A percentile compares a stretch with the other conserved stretches of the same genome.
Conservation (phyloP, 2,113 vertebrate genomes). For the Phrynosoma blainvillii region DNA sequence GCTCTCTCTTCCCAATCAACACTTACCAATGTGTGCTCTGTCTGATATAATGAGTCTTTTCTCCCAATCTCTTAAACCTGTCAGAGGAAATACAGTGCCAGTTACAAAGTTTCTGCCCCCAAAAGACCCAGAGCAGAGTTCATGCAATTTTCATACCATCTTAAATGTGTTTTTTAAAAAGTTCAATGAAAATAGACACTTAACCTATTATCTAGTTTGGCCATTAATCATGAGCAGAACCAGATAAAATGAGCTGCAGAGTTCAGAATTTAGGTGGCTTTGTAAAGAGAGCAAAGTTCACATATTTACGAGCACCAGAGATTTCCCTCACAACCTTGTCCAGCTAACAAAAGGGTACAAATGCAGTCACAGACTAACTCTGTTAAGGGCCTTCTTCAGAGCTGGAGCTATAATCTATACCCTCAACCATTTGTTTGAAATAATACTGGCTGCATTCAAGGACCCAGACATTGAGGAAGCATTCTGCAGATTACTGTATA, state of each 20-base stretch:
- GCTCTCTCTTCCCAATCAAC: not conserved
- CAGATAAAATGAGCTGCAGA: not conserved
- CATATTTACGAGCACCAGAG: not conserved
- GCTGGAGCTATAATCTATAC: not conserved
- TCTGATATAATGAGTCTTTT: slow-evolving; percentile 96
- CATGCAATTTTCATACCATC: not conserved
- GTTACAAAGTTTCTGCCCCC: not conserved
- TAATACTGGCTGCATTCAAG: not conserved
- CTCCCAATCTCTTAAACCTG: slow-evolving; percentile 97
- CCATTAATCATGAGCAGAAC: not conserved
- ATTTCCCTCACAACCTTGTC: not conserved
- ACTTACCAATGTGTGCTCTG: slow-evolving; percentile 93
- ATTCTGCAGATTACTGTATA: not conserved
- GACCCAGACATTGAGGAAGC: no score
- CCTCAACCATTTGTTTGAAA: not conserved
- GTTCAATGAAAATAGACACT: not conserved
- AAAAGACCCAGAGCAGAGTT: not conserved
- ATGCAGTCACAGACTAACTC: no score
- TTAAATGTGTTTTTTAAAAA: not conserved
- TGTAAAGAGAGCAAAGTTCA: not conserved
- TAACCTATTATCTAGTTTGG: not conserved
- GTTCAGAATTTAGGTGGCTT: not conserved
- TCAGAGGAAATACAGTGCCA: slow-evolving; percentile 30
- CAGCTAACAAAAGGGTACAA: no score
- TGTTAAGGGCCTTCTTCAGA: no score